A percentile compares a stretch with the other conserved stretches of the same genome.
Evolutionary conservation across 2,797 vertebrate species (phyloP).

Genomic region (Crotalus adamanteus): DNA sequence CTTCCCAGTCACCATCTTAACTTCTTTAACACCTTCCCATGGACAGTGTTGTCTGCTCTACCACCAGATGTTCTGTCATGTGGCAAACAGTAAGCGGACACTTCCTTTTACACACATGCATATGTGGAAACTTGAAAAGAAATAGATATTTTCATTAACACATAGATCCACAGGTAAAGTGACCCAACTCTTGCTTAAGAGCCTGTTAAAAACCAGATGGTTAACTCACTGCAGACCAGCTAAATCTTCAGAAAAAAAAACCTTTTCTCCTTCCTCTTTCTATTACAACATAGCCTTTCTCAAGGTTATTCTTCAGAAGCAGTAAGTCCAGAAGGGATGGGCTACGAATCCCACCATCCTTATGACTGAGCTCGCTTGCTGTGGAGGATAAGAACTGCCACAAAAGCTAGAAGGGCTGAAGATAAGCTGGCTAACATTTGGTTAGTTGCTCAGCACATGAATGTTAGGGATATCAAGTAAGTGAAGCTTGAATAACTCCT

Average conservation of each 20-base stretch:
- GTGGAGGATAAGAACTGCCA: background rate
- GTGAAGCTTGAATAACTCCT: background rate
- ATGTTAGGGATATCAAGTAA: background rate
- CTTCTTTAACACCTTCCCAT: background rate
- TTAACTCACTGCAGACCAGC: background rate
- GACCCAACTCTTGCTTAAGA: background rate
- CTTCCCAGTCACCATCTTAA: background rate
- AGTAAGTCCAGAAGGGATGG: background rate
- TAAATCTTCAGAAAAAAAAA: background rate
- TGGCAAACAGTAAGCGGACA: background rate
- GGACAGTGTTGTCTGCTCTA: background rate
- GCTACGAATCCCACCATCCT: background rate
- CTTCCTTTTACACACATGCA: background rate
- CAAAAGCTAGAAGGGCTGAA: background rate
- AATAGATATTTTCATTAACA: background rate
- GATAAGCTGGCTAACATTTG: background rate
- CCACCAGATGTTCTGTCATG: background rate
- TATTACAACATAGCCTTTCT: background rate
- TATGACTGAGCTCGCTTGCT: background rate
- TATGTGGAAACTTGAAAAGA: background rate
- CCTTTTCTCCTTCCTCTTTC: background rate
- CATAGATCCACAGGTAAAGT: background rate
- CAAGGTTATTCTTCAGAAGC: background rate
- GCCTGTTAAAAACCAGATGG: background rate
- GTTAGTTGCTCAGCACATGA: background rate